A percentile compares a stretch with the other conserved stretches of the same genome.
phyloP scores from a whole-genome alignment of 2,797 vertebrate species.

The Phylloscopus collybita region DNA sequence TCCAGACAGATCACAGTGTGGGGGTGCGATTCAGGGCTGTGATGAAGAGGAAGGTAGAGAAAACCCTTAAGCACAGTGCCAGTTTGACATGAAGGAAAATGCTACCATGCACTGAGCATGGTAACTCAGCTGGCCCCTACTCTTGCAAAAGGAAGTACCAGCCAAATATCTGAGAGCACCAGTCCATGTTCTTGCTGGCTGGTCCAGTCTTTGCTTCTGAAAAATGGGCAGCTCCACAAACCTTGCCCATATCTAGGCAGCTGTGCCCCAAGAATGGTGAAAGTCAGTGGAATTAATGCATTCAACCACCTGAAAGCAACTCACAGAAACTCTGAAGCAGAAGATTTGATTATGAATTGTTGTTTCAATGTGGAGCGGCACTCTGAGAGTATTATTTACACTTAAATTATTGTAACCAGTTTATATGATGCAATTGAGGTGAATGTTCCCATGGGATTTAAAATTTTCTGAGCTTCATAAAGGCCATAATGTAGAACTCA shows the following conservation, averaged over 20 bases:
- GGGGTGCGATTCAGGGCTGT: neutral
- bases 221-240: neutral
- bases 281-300: neutral
- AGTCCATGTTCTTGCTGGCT: rapidly evolving
- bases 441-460: neutral
- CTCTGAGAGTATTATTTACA: neutral
- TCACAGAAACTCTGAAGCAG: neutral
- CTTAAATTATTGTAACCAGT: neutral
- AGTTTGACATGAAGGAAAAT: neutral
- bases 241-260: neutral
- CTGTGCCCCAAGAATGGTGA: neutral
- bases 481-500: neutral
- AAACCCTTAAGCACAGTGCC: neutral
- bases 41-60: neutral
- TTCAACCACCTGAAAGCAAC: neutral
- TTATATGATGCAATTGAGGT: neutral
- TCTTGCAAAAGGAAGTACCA: neutral
- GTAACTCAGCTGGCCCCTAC: neutral
- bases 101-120: rapidly evolving
- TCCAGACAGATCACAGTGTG: neutral
- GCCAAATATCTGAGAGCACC: neutral
- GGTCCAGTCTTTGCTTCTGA: neutral
- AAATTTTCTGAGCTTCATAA: neutral
- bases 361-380: neutral
- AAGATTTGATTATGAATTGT: neutral